Base-by-base conservation (phyloP, 2,888 invertebrate genomes). In the Sceliomorpha sp. region DNA sequence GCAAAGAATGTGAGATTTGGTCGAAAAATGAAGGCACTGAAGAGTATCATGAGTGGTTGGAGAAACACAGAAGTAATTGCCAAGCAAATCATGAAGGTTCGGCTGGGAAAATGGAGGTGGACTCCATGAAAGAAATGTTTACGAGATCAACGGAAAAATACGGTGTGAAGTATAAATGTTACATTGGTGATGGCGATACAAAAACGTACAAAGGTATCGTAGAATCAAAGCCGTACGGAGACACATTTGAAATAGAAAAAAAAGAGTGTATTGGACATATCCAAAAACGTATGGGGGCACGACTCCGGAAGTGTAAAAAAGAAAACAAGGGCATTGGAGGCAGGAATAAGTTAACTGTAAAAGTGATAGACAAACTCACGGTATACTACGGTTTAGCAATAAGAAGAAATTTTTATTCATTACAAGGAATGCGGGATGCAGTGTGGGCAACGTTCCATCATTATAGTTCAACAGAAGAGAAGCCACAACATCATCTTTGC, bases 261-360 rank as follows among this genome's bases (percentile, higher is more conserved):
- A 60, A 60, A 36, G 45, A 71, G 64, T 75, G 68, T 42, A 48
- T 72, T 31, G 56, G 71, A 13, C 47, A 70, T 29, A 53, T 71
- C 0, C 60, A 51, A 13, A 55, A 68, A 13, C 15, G 60, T 24
- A 64, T 64, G 59, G 60, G 56, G 15, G 50, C 44, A n/a, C 55
- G 55, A 26, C 24, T 67, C 2, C 58, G 67, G 10, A 37, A 63
- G n/a, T 24, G 44, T 12, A 40, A 56, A 39, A 70, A 70, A 50
- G 40, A 40, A 4, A 36, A 15, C 5, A 44, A 44, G n/a, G 44
- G 5, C 20, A 20, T 20, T 20, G 20, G 20, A 20, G 20, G 20
- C 5, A 20, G 20, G 5, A 20, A 20, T 5, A 20, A 4, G 5
- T 5, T 20, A 2, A 20, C 20, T 20, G 20, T 5, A 5, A 20